These are phyloP conservation scores for Stomorhina lunata DNA, from an alignment of 2,888 invertebrate genomes.

Conservation along the genomic window DNA sequence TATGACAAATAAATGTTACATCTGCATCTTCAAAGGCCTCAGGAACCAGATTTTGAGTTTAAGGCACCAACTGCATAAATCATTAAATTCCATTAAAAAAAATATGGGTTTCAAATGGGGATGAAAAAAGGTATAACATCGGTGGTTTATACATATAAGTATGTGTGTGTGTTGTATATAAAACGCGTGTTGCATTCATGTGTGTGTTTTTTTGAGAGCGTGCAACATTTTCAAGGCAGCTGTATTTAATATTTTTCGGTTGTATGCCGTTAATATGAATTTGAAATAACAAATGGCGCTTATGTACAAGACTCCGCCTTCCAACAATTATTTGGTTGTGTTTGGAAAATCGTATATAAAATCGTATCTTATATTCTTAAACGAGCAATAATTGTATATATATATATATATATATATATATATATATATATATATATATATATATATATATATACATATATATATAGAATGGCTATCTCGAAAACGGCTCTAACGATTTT, in stretches of 20 bases:
- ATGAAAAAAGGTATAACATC: slow-evolving; percentile 23
- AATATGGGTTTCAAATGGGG: slow-evolving; percentile 13
- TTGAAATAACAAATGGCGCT: slow-evolving; percentile 71
- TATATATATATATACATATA: too few relatives aligned
- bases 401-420: too few relatives aligned
- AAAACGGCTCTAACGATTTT: too few relatives aligned
- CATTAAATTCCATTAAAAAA: slow-evolving; percentile 37
- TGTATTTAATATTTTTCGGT: slow-evolving; percentile 59
- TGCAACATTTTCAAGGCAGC: slow-evolving; percentile 40
- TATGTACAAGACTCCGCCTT: slow-evolving; percentile 71
- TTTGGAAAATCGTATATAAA: too few relatives aligned
- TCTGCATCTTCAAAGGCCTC: slow-evolving; percentile 23
- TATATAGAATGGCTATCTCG: too few relatives aligned
- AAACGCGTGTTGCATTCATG: slow-evolving; percentile 12
- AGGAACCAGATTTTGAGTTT: slow-evolving; percentile 13
- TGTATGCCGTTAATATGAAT: slow-evolving; percentile 60
- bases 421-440: too few relatives aligned
- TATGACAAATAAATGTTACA: slow-evolving; percentile 18
- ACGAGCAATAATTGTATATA: too few relatives aligned
- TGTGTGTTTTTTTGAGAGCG: slow-evolving; percentile 14
- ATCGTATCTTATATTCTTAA: too few relatives aligned
- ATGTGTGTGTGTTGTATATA: slow-evolving; percentile 23
- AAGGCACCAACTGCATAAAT: slow-evolving; percentile 41
- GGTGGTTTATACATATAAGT: not conserved
- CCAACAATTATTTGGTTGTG: slow-evolving; percentile 31